Conservation (phyloP, 2,113 vertebrate genomes). For the Ellobius talpinus region DNA sequence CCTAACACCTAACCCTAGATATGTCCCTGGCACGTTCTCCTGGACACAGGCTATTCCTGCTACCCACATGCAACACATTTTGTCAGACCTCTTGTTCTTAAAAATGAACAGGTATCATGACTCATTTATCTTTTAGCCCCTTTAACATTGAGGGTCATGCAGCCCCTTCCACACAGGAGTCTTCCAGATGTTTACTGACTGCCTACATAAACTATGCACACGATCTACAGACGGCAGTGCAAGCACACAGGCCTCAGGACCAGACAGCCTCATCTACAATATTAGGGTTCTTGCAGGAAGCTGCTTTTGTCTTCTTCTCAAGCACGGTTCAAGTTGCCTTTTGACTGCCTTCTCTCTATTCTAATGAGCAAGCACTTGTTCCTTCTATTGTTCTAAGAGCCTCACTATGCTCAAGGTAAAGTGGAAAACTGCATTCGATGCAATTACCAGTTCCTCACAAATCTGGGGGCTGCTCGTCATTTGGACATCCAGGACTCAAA, state of each 20-base stretch:
- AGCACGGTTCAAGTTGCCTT: slow-evolving; percentile 61
- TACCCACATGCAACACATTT: not conserved
- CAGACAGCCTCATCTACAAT: slow-evolving; percentile 58
- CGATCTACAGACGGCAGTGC: slow-evolving; percentile 60
- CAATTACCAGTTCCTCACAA: slow-evolving; percentile 79
- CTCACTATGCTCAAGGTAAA: slow-evolving; percentile 81
- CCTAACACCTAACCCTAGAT: not conserved
- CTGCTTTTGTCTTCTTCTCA: slow-evolving; percentile 70
- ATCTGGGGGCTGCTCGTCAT: slow-evolving; percentile 77
- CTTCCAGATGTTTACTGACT: slow-evolving; percentile 71
- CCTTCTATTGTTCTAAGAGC: slow-evolving; percentile 72
- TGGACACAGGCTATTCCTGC: not conserved
- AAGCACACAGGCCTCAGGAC: slow-evolving; percentile 23
- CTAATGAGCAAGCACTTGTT: slow-evolving; percentile 70
- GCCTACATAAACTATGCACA: slow-evolving; percentile 26
- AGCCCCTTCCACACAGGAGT: slow-evolving; percentile 7
- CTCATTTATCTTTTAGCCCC: slow-evolving; percentile 1
- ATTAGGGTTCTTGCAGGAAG: slow-evolving; percentile 54
- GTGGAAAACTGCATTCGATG: slow-evolving; percentile 70
- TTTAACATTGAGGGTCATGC: slow-evolving; percentile 11
- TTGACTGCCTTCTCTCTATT: slow-evolving; percentile 64
- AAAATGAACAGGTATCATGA: not conserved
- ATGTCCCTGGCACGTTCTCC: not conserved
- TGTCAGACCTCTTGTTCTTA: not conserved
- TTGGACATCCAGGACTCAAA: slow-evolving; percentile 73